phyloP scores from a whole-genome alignment of 2,113 vertebrate genomes.

The Crotalus horridus region DNA sequence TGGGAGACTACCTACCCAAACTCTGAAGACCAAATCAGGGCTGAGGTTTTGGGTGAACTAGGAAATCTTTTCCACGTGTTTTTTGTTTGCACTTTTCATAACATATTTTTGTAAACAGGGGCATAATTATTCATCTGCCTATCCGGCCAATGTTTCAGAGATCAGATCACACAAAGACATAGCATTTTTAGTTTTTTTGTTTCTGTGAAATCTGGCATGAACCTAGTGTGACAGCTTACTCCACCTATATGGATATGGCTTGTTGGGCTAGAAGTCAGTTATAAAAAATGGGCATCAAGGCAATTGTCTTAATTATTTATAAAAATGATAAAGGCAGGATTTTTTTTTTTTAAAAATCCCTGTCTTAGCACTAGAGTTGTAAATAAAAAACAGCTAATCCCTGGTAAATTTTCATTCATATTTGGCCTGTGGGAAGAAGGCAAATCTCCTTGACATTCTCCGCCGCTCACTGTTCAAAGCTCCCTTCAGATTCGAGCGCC shows the following conservation, averaged over 20 bases:
- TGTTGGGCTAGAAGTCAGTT: background rate
- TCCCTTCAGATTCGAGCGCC: background rate
- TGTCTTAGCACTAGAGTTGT: background rate
- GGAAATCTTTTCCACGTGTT: background rate
- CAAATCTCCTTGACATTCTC: background rate
- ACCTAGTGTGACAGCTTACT: background rate
- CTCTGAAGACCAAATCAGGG: background rate
- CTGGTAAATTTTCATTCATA: background rate
- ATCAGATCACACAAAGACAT: background rate
- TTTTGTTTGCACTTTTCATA: background rate
- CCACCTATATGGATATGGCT: background rate
- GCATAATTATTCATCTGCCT: background rate
- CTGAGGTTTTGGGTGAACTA: background rate
- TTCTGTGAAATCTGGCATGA: background rate
- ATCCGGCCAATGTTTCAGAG: background rate
- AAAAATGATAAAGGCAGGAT: background rate
- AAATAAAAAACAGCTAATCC: background rate
- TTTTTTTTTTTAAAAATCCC: background rate
- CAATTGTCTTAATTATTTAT: background rate
- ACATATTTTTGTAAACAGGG: background rate
- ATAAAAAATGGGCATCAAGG: background rate
- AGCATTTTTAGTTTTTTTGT: background rate
- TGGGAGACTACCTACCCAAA: background rate
- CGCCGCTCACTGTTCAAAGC: background rate
- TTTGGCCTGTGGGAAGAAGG: background rate